phyloP scores from a whole-genome alignment of 1,140 invertebrate species.

The Euura saliciscinereae region DNA sequence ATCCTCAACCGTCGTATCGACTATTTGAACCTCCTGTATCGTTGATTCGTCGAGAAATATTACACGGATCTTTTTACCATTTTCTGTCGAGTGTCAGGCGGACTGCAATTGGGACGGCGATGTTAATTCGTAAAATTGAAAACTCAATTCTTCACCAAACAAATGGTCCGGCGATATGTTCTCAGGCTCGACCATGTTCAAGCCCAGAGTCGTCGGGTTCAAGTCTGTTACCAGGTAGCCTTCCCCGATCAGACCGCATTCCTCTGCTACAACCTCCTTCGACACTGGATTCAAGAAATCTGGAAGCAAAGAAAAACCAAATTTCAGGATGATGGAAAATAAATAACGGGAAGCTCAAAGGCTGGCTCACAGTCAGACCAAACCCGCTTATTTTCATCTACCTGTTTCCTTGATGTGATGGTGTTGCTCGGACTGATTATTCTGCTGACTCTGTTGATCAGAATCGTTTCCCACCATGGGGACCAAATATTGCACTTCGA shows the following conservation, averaged over 20 bases:
- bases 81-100: constrained; percentile 48
- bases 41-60: constrained; percentile 40
- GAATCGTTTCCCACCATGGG: constrained; percentile 45
- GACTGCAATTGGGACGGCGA: constrained; percentile 56
- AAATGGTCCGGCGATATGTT: constrained; percentile 58
- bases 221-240: constrained; percentile 64
- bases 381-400: constrained; percentile 15
- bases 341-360: too few species aligned
- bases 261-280: constrained; percentile 64
- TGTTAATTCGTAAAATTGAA: constrained; percentile 61
- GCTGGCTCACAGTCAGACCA: too few species aligned
- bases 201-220: constrained; percentile 58
- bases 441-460: constrained; percentile 35
- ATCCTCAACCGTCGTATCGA: constrained; percentile 9
- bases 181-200: constrained; percentile 61
- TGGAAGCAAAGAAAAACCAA: constrained; percentile 36
- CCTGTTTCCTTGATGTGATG: constrained; percentile 50
- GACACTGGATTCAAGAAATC: constrained; percentile 66
- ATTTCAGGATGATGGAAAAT: neutral
- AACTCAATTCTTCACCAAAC: constrained; percentile 63
- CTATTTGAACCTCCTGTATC: constrained; percentile 32
- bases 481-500: constrained; percentile 61
- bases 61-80: constrained; percentile 33
- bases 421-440: constrained; percentile 30
- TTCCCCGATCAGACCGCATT: constrained; percentile 61